Evolutionary conservation across 2,888 invertebrate species (phyloP), one percentile per base, ranked within the genome.

Genomic region (Bugulina stolonifera): DNA sequence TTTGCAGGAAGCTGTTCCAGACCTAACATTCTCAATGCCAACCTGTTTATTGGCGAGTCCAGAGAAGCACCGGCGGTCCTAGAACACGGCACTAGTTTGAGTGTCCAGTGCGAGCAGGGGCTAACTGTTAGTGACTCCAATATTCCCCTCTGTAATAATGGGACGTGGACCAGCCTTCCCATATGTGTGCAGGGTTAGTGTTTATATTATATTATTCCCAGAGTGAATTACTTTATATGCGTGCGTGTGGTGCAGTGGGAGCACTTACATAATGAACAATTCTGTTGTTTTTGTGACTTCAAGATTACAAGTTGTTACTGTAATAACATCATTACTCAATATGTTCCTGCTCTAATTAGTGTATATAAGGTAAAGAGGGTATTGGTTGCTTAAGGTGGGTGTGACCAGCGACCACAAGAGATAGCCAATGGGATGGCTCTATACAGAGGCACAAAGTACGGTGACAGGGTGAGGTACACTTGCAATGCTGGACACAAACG

Each of bases 371-470:
- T n/a, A 52, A 10, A 52, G 22, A 52, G 52, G 22, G 10, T 52
- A 52, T 52, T 23, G 22, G 22, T 18, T 55, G 72, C 76, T 80
- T 14, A 80, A 89, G 88, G 86, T 73, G 89, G 92, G 35, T 93
- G 95, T 82, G 92, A 92, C 80, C 84, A 84, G 78, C 89, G 94
- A 87, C 95, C 95, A 0, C 90, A 88, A 74, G 87, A 90, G 1
- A 94, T 98, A 0, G 90, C 92, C 72, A 91, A 95, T 79, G 97
- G 98, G 0, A 93, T 96, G 90, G 94, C 97, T 1, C 91, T 98
- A 73, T 98, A 96, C 0, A 94, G 97, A 0, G 95, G 95, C 81
- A 94, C 94, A n/a, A 93, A 94, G 75, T 98, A 99, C 81, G 94
- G 95, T 0, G 94, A 94, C 91, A 90, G 91, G 80, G 98, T 98